Base-by-base conservation (phyloP, 2,113 vertebrate genomes). In the Lophura nycthemera region DNA sequence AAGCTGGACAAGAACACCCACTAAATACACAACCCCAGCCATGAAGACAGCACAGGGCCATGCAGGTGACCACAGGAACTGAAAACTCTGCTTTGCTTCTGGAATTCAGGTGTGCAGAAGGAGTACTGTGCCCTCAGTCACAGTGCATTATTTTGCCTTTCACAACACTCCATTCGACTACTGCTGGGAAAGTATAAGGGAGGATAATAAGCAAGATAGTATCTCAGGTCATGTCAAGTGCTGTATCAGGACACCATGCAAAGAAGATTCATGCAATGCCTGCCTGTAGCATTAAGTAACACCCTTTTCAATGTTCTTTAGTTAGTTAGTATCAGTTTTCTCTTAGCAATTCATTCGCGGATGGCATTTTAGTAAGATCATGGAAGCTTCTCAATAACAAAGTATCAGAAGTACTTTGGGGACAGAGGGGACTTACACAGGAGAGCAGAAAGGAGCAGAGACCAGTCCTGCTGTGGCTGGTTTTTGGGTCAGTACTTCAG, bases 221-320 rank as follows among this genome's bases (percentile, higher is more conserved):
- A 34, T 36, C 59, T 70, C 66, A 21, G 48, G 2, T 47, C 65
- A 13, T 1, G 4, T 1, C 15, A n/a, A 48, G 20, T 0, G 27
- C 13, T 29, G 61, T 57, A 25, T 52, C n/a, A 29, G 38, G 34
- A 74, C 83, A 38, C 34, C 0, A 60, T 0, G 25, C 1, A 2
- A 61, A 32, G 43, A 36, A 70, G 56, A 47, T 8, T 57, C 61
- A 75, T 1, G 0, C 22, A 11, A 17, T 1, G 2, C 4, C 52
- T 81, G 21, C 38, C 72, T 4, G 1, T 11, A 43, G 34, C 65
- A 75, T 20, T 21, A 59, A 70, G 24, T 16, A 22, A 67, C 50
- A 89, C 27, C 17, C 38, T 42, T 70, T 66, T 40, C 50, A 16
- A 63, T 34, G 11, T 22, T 32, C 16, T 65, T 65, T 38, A 19